Evolutionary conservation across 2,113 vertebrate genomes (phyloP).

Genomic region (Periophthalmodon schlosseri): DNA sequence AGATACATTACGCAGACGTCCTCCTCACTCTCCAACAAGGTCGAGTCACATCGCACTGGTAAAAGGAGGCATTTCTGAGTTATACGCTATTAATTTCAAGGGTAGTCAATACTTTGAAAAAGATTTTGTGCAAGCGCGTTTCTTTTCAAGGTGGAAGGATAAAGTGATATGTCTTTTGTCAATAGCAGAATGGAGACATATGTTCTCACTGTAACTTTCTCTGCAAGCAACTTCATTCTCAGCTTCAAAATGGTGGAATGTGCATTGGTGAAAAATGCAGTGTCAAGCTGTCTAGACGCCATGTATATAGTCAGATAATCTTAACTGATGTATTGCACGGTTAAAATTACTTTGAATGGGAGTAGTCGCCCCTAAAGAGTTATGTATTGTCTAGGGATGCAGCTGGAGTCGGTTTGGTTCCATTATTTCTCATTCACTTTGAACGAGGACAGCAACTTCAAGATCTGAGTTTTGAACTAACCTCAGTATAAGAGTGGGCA

Average conservation of each 20-base stretch:
- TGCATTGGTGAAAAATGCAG: neutral
- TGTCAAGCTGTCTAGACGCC: neutral
- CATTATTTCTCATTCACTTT: constrained; percentile 2
- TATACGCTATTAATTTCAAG: constrained; percentile 60
- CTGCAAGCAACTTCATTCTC: constrained; percentile 33
- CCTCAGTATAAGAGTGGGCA: no score
- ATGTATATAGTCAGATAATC: neutral
- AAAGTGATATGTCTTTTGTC: constrained; percentile 41
- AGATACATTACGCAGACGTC: constrained; percentile 36
- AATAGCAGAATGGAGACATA: constrained; percentile 29
- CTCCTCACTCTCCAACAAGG: constrained; percentile 52
- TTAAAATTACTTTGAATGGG: neutral
- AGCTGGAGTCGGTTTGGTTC: neutral
- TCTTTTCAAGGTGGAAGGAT: constrained; percentile 56
- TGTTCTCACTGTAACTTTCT: constrained; percentile 27
- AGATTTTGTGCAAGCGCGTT: constrained; percentile 24
- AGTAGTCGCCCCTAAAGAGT: neutral
- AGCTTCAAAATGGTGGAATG: constrained; percentile 13
- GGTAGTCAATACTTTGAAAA: constrained; percentile 48
- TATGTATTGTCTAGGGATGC: neutral
- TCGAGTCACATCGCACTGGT: constrained; percentile 36
- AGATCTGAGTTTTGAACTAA: neutral
- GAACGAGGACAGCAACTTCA: neutral
- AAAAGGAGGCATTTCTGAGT: constrained; percentile 49
- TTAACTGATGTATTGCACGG: no score